These are phyloP conservation scores for Paramuricea clavata DNA, from an alignment of 92 coral and sea anemone genomes.

Conservation along the genomic window DNA sequence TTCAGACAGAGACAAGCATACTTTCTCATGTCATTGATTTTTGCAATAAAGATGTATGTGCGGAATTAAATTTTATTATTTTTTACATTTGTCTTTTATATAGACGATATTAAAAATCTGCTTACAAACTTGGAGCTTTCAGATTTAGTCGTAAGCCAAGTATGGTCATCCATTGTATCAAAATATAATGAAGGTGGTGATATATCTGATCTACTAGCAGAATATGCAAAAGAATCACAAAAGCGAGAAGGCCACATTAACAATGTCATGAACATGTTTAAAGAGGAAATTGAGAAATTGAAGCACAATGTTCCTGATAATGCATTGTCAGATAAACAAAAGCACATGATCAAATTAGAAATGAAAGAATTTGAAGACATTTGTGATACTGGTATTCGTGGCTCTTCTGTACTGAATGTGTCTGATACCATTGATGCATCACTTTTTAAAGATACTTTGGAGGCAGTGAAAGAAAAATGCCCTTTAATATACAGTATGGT, in stretches of 20 bases:
- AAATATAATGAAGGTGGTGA: slow-evolving; percentile 40
- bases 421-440: slow-evolving; percentile 47
- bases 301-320: slow-evolving; percentile 14
- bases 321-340: slow-evolving; percentile 35
- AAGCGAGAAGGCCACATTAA: slow-evolving; percentile 16
- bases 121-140: slow-evolving; percentile 23
- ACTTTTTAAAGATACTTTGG: slow-evolving; percentile 52
- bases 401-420: slow-evolving; percentile 53
- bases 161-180: slow-evolving; percentile 45
- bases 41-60: neutral
- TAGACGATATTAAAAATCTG: slow-evolving; percentile 24
- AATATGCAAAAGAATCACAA: slow-evolving; percentile 24
- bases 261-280: slow-evolving; percentile 6
- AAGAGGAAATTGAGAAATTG: slow-evolving; percentile 23
- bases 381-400: slow-evolving; percentile 61
- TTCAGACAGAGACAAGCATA: neutral
- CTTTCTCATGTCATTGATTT: neutral
- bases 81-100: neutral
- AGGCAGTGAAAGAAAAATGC: slow-evolving; percentile 58
- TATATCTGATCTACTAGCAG: slow-evolving; percentile 20
- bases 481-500: slow-evolving; percentile 53
- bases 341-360: slow-evolving; percentile 30
- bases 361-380: slow-evolving; percentile 57
- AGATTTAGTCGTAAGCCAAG: slow-evolving; percentile 38
- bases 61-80: neutral